Evolutionary conservation across 2,113 vertebrate species (phyloP).

Genomic region (Speoplatyrhinus poulsoni): DNA sequence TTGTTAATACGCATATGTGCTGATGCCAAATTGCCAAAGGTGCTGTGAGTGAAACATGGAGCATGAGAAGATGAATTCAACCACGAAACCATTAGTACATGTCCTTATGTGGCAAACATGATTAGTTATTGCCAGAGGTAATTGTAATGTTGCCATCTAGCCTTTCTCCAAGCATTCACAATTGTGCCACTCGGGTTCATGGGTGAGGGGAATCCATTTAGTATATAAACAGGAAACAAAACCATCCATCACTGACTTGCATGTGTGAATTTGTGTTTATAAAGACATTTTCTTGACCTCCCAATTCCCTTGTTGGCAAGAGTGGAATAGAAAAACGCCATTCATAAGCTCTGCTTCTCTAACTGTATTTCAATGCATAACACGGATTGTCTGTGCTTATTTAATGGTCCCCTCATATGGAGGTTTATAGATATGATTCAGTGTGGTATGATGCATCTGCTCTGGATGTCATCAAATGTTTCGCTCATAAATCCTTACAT

Average conservation of each 20-base stretch:
- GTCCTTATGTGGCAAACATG: conserved; percentile 11
- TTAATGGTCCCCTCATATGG: conserved; percentile 39
- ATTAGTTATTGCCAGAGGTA: conserved; percentile 26
- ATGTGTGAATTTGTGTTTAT: conserved; percentile 23
- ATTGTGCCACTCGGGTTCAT: conserved; percentile 9
- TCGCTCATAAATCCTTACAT: conserved; percentile 62
- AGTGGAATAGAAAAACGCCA: conserved; percentile 19
- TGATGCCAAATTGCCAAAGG: conserved; percentile 11
- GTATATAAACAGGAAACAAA: conserved; percentile 51
- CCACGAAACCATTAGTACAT: conserved; percentile 8
- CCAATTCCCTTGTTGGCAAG: not conserved
- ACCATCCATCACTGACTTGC: conserved; percentile 21
- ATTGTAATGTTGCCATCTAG: conserved; percentile 11
- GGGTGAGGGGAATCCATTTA: conserved; percentile 32
- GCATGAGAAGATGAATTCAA: conserved; percentile 10
- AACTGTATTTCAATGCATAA: conserved; percentile 47
- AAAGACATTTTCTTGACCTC: conserved; percentile 36
- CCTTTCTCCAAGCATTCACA: conserved; percentile 24
- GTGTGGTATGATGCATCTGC: conserved; percentile 52
- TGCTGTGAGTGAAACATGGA: not conserved
- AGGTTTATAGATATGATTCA: conserved; percentile 30
- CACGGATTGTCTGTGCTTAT: conserved; percentile 39
- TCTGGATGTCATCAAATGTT: conserved; percentile 57
- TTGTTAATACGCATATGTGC: conserved; percentile 37
- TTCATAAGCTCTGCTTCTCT: conserved; percentile 37